Conservation (phyloP, 2,888 invertebrate species). For the Cerastis leucographa region DNA sequence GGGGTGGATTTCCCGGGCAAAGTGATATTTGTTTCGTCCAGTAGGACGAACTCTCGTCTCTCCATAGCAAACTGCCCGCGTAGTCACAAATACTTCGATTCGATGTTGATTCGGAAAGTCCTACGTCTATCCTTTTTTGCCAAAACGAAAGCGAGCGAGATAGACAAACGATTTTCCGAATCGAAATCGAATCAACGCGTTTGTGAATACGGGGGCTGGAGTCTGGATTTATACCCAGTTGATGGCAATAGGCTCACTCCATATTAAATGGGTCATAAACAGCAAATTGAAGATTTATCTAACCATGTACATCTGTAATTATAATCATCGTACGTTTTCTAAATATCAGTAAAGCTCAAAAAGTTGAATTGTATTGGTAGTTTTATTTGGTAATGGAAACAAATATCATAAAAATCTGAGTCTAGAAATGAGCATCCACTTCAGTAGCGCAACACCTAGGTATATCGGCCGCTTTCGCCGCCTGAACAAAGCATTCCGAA, state of each 20-base stretch:
- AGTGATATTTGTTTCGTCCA: background rate
- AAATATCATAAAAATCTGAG: background rate
- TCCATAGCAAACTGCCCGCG: too few species aligned
- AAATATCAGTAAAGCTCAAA: background rate
- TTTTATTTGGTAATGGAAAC: background rate
- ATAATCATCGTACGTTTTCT: background rate
- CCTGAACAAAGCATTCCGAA: conserved; percentile 50
- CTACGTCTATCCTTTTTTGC: too few species aligned
- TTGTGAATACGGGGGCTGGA: too few species aligned
- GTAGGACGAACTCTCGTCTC: too few species aligned
- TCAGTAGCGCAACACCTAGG: conserved; percentile 41
- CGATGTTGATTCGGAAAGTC: too few species aligned
- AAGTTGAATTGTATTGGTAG: background rate
- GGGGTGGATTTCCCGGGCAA: background rate
- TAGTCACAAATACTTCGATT: too few species aligned
- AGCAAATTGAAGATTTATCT: background rate
- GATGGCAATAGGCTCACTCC: background rate
- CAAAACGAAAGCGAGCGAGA: too few species aligned
- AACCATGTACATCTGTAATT: background rate
- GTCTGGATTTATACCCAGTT: background rate
- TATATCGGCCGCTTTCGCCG: conserved; percentile 50
- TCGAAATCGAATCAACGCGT: too few species aligned
- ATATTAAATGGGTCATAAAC: background rate
- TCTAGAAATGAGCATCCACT: conserved; percentile 1
- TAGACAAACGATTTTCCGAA: too few species aligned